phyloP scores from a whole-genome alignment of 2,797 vertebrate species.

The Spinus pinus region DNA sequence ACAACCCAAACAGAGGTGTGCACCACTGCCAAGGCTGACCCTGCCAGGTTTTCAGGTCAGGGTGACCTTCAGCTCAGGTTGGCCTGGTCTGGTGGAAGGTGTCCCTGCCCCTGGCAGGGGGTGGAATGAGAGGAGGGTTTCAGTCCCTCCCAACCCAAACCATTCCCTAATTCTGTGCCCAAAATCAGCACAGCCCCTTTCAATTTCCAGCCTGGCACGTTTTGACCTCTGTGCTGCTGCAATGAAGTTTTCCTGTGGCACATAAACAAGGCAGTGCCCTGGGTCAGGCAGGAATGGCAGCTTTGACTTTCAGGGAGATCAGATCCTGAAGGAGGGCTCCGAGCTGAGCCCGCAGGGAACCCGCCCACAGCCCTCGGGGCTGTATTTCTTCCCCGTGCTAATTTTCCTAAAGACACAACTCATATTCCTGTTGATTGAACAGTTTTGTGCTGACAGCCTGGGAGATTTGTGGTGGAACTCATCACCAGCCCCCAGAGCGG shows the following conservation, averaged over 20 bases:
- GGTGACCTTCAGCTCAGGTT: background rate
- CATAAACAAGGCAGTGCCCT: background rate
- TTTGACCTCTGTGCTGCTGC: background rate
- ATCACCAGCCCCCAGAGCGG: background rate
- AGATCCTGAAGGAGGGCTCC: background rate
- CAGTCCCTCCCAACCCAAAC: background rate
- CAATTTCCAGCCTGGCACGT: background rate
- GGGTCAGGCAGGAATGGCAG: background rate
- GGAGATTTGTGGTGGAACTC: conserved; percentile 61
- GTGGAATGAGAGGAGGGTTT: background rate
- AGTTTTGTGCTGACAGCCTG: conserved; percentile 23
- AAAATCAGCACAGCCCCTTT: accelerated
- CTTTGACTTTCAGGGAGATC: background rate
- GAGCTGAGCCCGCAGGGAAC: background rate
- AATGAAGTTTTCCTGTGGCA: background rate
- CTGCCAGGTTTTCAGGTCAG: background rate
- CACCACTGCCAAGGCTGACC: accelerated
- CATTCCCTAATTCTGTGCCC: background rate
- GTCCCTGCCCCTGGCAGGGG: background rate
- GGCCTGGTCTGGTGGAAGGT: background rate
- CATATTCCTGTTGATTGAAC: conserved; percentile 56
- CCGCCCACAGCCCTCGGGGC: background rate
- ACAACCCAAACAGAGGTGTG: accelerated
- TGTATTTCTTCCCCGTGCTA: conserved; percentile 39
- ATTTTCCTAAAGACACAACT: conserved; percentile 62